phyloP scores from a whole-genome alignment of 2,888 invertebrate genomes.

The Diaphora mendica region DNA sequence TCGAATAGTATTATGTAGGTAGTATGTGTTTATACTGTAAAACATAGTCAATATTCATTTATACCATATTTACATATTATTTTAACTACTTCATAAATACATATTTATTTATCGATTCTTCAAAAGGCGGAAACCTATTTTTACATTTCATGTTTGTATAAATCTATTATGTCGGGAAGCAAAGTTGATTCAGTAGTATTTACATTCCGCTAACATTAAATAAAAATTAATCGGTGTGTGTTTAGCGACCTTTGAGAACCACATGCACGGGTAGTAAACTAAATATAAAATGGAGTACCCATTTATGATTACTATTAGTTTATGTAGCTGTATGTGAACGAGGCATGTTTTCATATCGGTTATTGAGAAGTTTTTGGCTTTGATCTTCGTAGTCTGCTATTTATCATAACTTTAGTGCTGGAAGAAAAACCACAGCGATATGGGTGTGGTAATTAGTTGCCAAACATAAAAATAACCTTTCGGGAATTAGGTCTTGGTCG shows the following conservation, averaged over 20 bases:
- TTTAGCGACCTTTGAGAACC: slow-evolving; percentile 10
- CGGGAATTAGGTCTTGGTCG: background rate
- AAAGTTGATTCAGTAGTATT: background rate
- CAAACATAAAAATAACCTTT: slow-evolving; percentile 6
- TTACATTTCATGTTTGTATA: background rate
- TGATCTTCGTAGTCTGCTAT: slow-evolving; percentile 38
- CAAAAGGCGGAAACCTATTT: background rate
- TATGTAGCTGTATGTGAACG: slow-evolving; percentile 33
- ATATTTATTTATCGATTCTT: background rate
- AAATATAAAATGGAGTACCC: slow-evolving; percentile 37
- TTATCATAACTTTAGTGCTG: slow-evolving; percentile 38
- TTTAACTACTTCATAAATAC: background rate
- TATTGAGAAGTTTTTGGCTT: slow-evolving; percentile 38
- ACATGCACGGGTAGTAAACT: slow-evolving; percentile 30
- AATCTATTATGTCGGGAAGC: background rate
- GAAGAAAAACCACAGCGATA: slow-evolving; percentile 16
- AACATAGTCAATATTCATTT: background rate
- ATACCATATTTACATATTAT: background rate
- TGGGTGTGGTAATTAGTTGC: slow-evolving; percentile 13
- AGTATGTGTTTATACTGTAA: background rate
- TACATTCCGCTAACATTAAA: background rate
- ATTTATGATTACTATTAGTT: slow-evolving; percentile 41
- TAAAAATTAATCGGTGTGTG: background rate
- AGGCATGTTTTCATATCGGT: slow-evolving; percentile 37
- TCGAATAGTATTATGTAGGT: background rate